Evolutionary conservation across 2,888 invertebrate genomes (phyloP).

Genomic region (Eristalinus aeneus): DNA sequence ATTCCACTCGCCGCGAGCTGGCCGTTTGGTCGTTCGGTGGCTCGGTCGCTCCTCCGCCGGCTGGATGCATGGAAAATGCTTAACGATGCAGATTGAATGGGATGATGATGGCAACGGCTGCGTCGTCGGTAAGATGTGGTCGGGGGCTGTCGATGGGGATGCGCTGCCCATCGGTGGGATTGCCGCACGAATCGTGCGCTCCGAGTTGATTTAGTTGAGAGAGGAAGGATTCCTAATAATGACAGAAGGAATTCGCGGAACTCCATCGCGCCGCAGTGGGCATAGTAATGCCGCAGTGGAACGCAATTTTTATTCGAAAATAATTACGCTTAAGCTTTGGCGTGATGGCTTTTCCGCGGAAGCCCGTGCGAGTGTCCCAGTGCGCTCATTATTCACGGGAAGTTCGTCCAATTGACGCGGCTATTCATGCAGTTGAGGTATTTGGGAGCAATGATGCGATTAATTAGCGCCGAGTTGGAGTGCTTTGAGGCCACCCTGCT

Average conservation of each 20-base stretch:
- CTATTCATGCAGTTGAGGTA: not conserved
- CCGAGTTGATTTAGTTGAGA: constrained; percentile 64
- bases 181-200: constrained; percentile 39
- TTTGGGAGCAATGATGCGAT: not conserved
- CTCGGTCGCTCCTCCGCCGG: constrained; percentile 6
- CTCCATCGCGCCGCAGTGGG: constrained; percentile 51
- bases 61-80: constrained; percentile 38
- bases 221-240: constrained; percentile 69
- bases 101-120: constrained; percentile 34
- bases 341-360: constrained; percentile 47
- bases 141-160: constrained; percentile 7
- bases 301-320: constrained; percentile 43
- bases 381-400: constrained; percentile 36
- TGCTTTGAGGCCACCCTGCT: not conserved
- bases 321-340: constrained; percentile 39
- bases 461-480: not conserved
- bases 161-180: constrained; percentile 26
- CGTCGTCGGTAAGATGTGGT: constrained; percentile 11
- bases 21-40: not conserved
- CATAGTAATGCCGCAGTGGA: constrained; percentile 42
- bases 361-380: not conserved
- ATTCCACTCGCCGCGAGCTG: constrained; percentile 36
- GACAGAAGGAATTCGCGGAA: constrained; percentile 72
- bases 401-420: constrained; percentile 35
- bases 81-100: constrained; percentile 61